A percentile compares a stretch with the other conserved stretches of the same genome.
Conservation (phyloP, 1,140 invertebrate genomes). For the Pomacea maculata region DNA sequence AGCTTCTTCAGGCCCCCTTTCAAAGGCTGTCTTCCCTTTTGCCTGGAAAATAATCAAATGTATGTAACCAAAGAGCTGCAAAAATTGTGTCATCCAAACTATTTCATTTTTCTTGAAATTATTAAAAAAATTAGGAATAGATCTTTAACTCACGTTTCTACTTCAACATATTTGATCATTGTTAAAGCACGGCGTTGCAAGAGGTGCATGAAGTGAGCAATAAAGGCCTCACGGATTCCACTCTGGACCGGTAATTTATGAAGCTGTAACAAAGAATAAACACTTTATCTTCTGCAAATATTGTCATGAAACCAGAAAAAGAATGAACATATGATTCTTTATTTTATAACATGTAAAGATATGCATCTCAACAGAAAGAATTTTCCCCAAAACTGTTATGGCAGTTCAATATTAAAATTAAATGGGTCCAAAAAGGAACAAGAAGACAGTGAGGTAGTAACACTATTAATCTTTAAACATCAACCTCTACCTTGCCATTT, state of each 20-base stretch:
- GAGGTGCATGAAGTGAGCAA: constrained; percentile 48
- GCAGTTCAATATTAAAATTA: no score
- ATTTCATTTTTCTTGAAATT: neutral
- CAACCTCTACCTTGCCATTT: neutral
- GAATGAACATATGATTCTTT: neutral
- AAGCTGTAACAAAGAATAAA: constrained; percentile 34
- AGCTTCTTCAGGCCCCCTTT: constrained; percentile 41
- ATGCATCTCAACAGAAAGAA: neutral
- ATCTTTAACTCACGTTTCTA: constrained; percentile 48
- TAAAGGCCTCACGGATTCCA: constrained; percentile 50
- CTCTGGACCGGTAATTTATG: constrained; percentile 45
- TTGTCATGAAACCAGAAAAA: neutral
- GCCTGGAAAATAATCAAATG: constrained; percentile 26
- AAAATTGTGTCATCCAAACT: no score
- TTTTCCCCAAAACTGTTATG: neutral
- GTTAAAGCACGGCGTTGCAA: constrained; percentile 50
- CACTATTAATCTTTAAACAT: neutral
- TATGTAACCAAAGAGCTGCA: no score
- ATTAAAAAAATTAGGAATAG: neutral
- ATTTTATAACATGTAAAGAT: no score
- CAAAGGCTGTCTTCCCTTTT: constrained; percentile 23
- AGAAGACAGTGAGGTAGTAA: no score
- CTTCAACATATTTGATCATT: constrained; percentile 55
- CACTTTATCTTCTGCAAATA: neutral
- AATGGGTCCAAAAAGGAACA: no score